Conservation (phyloP, 1,140 invertebrate genomes). For the Linepithema humile region DNA sequence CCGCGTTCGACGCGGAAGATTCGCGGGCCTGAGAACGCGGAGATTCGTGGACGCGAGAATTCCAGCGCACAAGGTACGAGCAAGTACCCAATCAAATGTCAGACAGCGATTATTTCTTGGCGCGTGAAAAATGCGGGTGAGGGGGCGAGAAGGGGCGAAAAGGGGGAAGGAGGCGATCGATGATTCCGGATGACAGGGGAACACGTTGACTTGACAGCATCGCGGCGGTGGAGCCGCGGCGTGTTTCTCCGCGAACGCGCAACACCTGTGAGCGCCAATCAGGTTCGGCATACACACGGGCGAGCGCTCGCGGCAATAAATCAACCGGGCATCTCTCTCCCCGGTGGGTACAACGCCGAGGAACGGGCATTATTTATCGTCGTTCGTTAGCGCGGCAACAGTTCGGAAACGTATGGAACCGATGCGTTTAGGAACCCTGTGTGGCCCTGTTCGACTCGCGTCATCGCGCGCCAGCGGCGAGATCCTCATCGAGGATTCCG, state of each 20-base stretch:
- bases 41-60: too few species aligned
- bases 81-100: slow-evolving; percentile 18
- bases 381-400: slow-evolving; percentile 77
- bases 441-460: slow-evolving; percentile 65
- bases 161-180: slow-evolving; percentile 36
- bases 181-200: slow-evolving; percentile 64
- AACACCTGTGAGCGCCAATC: slow-evolving; percentile 78
- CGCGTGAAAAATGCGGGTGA: slow-evolving; percentile 40
- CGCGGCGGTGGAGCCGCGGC: slow-evolving; percentile 24
- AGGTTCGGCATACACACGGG: slow-evolving; percentile 67
- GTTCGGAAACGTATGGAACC: slow-evolving; percentile 68
- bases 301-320: slow-evolving; percentile 70
- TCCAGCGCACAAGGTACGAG: background rate
- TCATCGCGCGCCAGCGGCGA: slow-evolving; percentile 47
- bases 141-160: background rate
- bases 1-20: too few species aligned
- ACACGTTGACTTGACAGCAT: slow-evolving; percentile 60
- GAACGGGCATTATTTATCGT: slow-evolving; percentile 75
- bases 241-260: slow-evolving; percentile 43
- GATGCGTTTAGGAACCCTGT: slow-evolving; percentile 67
- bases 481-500: background rate
- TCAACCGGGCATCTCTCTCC: slow-evolving; percentile 74
- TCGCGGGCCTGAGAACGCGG: too few species aligned
- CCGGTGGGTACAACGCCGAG: slow-evolving; percentile 57
- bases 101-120: slow-evolving; percentile 41